Evolutionary conservation across 2,113 vertebrate species (phyloP).

Genomic region (Machaerirhynchus nigripectus): DNA sequence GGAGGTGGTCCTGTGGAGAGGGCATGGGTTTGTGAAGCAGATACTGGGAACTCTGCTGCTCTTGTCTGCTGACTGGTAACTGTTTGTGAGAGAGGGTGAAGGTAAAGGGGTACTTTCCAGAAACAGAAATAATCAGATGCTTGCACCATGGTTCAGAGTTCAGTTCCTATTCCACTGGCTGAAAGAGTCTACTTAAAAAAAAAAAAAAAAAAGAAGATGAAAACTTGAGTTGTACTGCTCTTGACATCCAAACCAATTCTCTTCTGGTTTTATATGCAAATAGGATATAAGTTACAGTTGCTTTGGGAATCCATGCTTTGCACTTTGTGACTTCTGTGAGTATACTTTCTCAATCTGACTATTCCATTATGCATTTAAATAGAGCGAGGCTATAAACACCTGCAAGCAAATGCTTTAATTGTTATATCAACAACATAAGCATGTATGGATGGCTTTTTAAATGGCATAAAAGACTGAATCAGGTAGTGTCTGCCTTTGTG

Average conservation of each 20-base stretch:
- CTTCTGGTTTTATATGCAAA: background rate
- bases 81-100: background rate
- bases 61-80: background rate
- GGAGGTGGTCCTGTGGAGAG: background rate
- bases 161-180: background rate
- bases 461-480: background rate
- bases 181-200: background rate
- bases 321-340: background rate
- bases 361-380: background rate
- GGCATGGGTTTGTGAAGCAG: background rate
- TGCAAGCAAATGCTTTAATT: background rate
- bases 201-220: background rate
- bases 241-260: background rate
- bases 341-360: background rate
- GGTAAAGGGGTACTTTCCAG: background rate
- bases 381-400: background rate
- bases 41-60: background rate
- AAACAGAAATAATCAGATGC: background rate
- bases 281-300: background rate
- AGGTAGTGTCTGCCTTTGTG: background rate
- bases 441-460: background rate
- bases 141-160: background rate
- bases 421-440: background rate
- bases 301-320: background rate
- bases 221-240: background rate